Evolutionary conservation across 2,113 vertebrate genomes (phyloP).

Genomic region (Sturnira hondurensis): DNA sequence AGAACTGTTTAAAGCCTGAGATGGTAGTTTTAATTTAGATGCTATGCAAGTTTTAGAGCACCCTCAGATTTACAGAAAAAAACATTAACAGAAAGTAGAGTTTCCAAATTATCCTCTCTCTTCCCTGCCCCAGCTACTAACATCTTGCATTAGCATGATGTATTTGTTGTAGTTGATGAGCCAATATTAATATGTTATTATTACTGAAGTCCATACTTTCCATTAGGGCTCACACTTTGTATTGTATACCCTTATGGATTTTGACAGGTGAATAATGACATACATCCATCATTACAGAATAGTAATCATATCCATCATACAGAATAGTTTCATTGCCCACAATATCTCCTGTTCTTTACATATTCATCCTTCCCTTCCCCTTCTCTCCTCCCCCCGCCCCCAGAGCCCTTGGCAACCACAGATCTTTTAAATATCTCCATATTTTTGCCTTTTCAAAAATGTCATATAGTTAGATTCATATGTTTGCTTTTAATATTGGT

Average conservation of each 20-base stretch:
- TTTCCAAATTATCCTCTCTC: background rate
- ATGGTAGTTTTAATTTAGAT: background rate
- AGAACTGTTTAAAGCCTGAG: background rate
- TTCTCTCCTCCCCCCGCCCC: no score
- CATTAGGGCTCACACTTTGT: background rate
- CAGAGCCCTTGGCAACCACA: background rate
- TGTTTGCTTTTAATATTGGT: background rate
- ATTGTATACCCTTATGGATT: background rate
- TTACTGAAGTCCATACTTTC: background rate
- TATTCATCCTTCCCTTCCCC: background rate
- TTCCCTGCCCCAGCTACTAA: background rate
- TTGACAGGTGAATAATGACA: background rate
- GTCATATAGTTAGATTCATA: background rate
- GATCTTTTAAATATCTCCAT: background rate
- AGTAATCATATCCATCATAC: background rate
- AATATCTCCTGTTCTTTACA: background rate
- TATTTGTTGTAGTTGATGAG: background rate
- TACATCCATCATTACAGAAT: background rate
- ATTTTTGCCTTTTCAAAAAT: background rate
- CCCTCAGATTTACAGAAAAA: background rate
- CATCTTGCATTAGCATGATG: background rate
- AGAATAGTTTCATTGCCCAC: background rate
- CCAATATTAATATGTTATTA: background rate
- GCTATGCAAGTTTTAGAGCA: background rate
- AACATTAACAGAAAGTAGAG: background rate